These are phyloP conservation scores for Spicauda simplicius DNA, from an alignment of 2,888 invertebrate genomes.

Conservation along the genomic window DNA sequence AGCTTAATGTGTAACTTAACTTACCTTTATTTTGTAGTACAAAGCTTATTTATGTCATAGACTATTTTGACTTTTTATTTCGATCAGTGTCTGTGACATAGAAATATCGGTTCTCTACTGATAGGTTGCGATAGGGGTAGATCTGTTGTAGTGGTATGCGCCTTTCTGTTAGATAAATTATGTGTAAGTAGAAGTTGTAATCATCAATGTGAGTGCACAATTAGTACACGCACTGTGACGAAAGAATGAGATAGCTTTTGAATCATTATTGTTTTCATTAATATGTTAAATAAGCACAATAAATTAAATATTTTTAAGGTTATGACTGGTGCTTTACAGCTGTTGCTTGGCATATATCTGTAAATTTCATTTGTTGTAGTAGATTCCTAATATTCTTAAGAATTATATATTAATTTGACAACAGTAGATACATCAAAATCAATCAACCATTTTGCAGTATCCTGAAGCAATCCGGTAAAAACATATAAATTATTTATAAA, in stretches of 20 bases:
- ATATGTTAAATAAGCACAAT: neutral
- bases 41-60: neutral
- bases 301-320: no score
- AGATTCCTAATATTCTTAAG: no score
- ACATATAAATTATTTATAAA: no score
- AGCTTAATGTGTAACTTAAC: neutral
- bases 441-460: no score
- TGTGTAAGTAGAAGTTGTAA: constrained; percentile 64
- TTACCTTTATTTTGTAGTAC: neutral
- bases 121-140: constrained; percentile 50
- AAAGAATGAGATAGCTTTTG: constrained; percentile 36
- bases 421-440: no score
- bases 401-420: no score
- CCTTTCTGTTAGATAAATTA: constrained; percentile 71
- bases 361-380: no score
- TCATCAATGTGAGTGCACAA: constrained; percentile 73
- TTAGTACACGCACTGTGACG: constrained; percentile 50
- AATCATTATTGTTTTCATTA: constrained; percentile 5
- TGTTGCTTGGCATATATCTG: no score
- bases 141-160: constrained; percentile 59
- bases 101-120: constrained; percentile 40
- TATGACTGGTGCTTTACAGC: no score
- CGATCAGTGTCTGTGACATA: constrained; percentile 27
- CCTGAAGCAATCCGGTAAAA: no score
- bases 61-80: neutral